A percentile compares a stretch with the other conserved stretches of the same genome.
Evolutionary conservation across 2,113 vertebrate genomes (phyloP).

Genomic region (Vicugna pacos): DNA sequence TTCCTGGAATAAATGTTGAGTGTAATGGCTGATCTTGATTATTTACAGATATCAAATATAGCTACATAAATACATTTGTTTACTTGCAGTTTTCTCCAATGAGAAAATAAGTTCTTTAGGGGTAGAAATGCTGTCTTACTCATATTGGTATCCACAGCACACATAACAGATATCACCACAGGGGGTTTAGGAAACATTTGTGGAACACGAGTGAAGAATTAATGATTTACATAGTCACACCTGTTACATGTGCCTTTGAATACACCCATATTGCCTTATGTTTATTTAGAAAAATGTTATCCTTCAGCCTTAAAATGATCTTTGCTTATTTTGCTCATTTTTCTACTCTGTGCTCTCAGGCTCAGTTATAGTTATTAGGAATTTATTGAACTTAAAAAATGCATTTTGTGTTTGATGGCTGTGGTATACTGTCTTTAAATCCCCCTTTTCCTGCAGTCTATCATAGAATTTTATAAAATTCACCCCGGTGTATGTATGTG

Average conservation of each 20-base stretch:
- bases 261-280: too few species aligned
- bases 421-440: background rate
- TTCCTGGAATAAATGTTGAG: background rate
- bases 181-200: background rate
- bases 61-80: background rate
- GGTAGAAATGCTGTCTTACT: background rate
- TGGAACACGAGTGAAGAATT: background rate
- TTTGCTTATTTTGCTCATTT: constrained; percentile 35
- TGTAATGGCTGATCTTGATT: background rate
- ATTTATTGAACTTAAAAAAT: constrained; percentile 46
- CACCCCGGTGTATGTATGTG: background rate
- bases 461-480: constrained; percentile 15
- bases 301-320: background rate
- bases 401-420: background rate
- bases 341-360: constrained; percentile 13
- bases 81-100: background rate
- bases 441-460: constrained; percentile 5
- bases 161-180: background rate
- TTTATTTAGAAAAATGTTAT: constrained; percentile 4
- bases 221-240: background rate
- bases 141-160: background rate
- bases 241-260: background rate
- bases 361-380: background rate
- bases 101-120: background rate
- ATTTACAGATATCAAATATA: background rate